Evolutionary conservation across 2,888 invertebrate species (phyloP), one percentile per base, ranked within the genome.

Genomic region (Pachydiplax longipennis): DNA sequence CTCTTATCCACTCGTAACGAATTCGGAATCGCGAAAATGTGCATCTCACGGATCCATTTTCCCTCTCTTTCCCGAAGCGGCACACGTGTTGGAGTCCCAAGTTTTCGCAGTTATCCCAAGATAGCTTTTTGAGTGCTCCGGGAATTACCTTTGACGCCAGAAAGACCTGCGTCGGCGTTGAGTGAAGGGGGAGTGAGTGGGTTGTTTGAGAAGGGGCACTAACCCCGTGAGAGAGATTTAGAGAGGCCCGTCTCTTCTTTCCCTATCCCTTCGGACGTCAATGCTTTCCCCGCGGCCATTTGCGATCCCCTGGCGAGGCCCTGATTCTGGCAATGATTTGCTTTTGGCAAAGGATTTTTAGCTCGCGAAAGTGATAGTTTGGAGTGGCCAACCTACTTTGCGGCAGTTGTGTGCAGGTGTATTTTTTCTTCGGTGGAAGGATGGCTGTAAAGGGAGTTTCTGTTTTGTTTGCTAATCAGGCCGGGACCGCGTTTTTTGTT

Each of bases 91-190:
- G 4, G 31, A 25, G 65, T 65, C 25, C n/a, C 13, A 65, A 3
- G 73, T 73, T 73, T 73, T 73, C 73, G 73, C 31, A n/a, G 65
- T 65, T 65, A 65, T 65, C 65, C 73, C 73, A 31, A 73, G 25
- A 73, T 73, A 73, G 73, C 73, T 73, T 73, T 73, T 73, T 73
- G 73, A 73, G 73, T 73, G 73, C 73, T 73, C 73, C 73, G 73
- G 31, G 73, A 73, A 73, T 73, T 65, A 65, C 65, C 65, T 65
- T 65, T 65, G 65, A 73, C 73, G 73, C 73, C 73, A 73, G 73
- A 73, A 15, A 73, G 73, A 31, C 73, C 3, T 31, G 73, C 73
- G 25, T 31, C 73, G 73, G 73, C 31, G 73, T 73, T n/a, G 65
- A n/a, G 65, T n/a, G 65, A 65, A 65, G n/a, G 65, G 18, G 65